Evolutionary conservation across 2,888 invertebrate genomes (phyloP), one percentile per base, ranked within the genome.

Genomic region (Acanthopleura granulata): DNA sequence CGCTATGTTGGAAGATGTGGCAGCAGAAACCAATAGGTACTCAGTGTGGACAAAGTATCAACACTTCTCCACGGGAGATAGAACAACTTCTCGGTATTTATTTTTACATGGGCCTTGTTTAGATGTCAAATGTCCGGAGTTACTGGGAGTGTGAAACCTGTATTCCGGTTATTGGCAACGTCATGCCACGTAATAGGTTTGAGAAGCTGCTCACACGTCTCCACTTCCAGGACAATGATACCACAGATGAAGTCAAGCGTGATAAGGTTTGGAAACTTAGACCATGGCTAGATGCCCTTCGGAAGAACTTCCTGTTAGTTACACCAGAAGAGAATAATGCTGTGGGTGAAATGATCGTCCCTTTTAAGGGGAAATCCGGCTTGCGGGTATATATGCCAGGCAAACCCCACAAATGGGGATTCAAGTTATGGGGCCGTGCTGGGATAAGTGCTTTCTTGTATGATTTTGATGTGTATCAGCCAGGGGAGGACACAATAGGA

Each of bases 71-170:
- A 25, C 25, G 70, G 51, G 80, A 80, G 62, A 74, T 78, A 49
- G 75, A 77, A 61, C 51, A 74, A 40, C 57, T 75, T n/a, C 72
- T 80, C 50, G 79, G 80, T 1, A 73, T 79, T 57, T 76, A 73
- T 49, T 71, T 79, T n/a, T 72, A 72, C n/a, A 80, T 80, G 80
- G 79, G 79, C n/a, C 29, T 80, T 40, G 70, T 75, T 16, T 66
- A 74, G 66, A 75, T 74, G 73, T 74, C 70, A 66, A 40, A 62
- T 40, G 69, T 74, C 12, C n/a, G 72, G 27, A 12, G 25, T 12
- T 22, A 18, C 40, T 80, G 80, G 79, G 76, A 74, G n/a, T 69
- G 27, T 62, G 74, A 74, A 50, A 75, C 74, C 11, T 70, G 78
- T 3, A 76, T 62, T 69, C 66, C 18, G 3, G 50, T 18, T 40